Conservation (phyloP, 1,140 invertebrate species). For the Acromyrmex charruanus region DNA sequence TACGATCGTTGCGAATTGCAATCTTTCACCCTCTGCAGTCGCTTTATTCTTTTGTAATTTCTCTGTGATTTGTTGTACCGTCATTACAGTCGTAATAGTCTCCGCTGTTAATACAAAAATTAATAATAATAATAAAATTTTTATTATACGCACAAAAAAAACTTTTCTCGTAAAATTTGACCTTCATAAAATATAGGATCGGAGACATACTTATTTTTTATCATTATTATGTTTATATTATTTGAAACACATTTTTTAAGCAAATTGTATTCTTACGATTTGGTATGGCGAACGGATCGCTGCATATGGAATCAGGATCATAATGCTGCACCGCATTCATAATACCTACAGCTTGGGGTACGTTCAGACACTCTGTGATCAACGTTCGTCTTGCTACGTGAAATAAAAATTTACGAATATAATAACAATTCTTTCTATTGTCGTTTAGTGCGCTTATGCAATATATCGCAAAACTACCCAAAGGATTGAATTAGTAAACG, state of each 20-base stretch:
- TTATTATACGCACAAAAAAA: background rate
- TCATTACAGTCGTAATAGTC: constrained; percentile 85
- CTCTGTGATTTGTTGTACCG: constrained; percentile 83
- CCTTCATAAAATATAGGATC: background rate
- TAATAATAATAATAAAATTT: constrained; percentile 19
- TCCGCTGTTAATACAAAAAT: constrained; percentile 75
- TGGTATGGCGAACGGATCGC: constrained; percentile 81
- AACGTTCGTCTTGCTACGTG: constrained; percentile 80
- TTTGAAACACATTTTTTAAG: background rate
- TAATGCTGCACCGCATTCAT: constrained; percentile 74
- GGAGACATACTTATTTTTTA: background rate
- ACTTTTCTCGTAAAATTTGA: background rate
- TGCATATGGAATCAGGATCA: constrained; percentile 73
- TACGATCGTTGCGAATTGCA: constrained; percentile 84
- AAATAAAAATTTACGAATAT: constrained; percentile 12
- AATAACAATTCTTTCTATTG: background rate
- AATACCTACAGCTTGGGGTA: constrained; percentile 79
- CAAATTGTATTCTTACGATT: constrained; percentile 79
- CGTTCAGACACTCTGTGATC: constrained; percentile 85
- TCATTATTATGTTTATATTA: background rate
- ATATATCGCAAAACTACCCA: background rate
- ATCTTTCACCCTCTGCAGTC: constrained; percentile 66
- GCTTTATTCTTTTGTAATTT: constrained; percentile 75
- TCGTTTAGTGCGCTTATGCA: background rate
- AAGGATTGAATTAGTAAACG: too few relatives aligned